These are phyloP conservation scores for Eurytoma adleriae DNA, from an alignment of 2,888 invertebrate species.

Conservation along the genomic window DNA sequence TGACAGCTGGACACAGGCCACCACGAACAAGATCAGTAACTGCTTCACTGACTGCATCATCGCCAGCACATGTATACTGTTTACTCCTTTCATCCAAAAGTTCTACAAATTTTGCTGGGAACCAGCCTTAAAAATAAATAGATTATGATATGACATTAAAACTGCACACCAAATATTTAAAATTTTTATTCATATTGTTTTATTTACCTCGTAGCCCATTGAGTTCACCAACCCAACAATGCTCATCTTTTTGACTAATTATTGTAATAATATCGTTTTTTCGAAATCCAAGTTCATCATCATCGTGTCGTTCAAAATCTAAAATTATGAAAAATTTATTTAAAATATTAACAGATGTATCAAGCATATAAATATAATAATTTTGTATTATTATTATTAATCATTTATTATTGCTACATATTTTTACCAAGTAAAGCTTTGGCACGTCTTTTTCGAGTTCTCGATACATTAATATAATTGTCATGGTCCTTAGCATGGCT, in stretches of 20 bases:
- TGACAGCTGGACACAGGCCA: constrained; percentile 93
- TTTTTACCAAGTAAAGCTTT: constrained; percentile 89
- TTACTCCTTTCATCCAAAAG: constrained; percentile 96
- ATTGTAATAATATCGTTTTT: constrained; percentile 99
- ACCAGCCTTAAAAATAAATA: constrained; percentile 84
- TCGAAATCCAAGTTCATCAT: constrained; percentile 98
- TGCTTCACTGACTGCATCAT: constrained; percentile 97
- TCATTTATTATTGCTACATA: background rate
- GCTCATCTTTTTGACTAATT: constrained; percentile 97
- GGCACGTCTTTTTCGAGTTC: constrained; percentile 91
- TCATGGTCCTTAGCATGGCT: constrained; percentile 96
- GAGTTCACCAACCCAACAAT: constrained; percentile 98
- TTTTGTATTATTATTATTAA: background rate
- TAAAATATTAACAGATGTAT: background rate
- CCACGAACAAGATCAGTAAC: constrained; percentile 98
- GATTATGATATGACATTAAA: background rate
- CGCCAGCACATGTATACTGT: constrained; percentile 93
- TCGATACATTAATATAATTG: constrained; percentile 94
- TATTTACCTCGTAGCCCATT: constrained; percentile 89
- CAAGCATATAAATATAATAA: constrained; percentile 39
- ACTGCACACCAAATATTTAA: no score
- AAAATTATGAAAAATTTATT: constrained; percentile 36
- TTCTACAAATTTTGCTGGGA: constrained; percentile 97
- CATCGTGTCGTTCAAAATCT: constrained; percentile 98
- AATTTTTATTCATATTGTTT: constrained; percentile 8